These are phyloP conservation scores for Drosophila affinis DNA, from an alignment of 2,888 invertebrate genomes.

Conservation along the genomic window DNA sequence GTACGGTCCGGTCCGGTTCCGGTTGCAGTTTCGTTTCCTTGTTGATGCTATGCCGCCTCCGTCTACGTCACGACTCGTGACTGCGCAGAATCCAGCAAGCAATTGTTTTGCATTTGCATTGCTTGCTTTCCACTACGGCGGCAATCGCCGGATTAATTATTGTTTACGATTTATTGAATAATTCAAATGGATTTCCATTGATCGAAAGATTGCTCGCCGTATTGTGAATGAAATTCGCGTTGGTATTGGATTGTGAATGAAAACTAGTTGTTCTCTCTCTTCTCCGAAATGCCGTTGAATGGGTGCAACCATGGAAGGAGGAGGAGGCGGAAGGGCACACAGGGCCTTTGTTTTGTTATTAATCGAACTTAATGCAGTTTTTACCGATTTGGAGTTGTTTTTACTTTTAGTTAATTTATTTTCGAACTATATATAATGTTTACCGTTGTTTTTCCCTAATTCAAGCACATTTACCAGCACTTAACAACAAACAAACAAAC, in stretches of 20 bases:
- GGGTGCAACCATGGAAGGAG: neutral
- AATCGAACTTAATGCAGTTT: neutral
- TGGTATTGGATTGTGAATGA: neutral
- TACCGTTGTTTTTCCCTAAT: constrained; percentile 27
- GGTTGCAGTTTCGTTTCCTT: constrained; percentile 51
- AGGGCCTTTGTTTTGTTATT: neutral
- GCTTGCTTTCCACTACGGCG: constrained; percentile 14
- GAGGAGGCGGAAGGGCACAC: neutral
- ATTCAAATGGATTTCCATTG: constrained; percentile 28
- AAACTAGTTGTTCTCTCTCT: neutral
- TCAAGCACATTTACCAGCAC: constrained; percentile 25
- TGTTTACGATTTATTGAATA: constrained; percentile 47
- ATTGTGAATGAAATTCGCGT: constrained; percentile 8
- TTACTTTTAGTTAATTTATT: neutral
- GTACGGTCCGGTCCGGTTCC: constrained; percentile 30
- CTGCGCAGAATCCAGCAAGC: constrained; percentile 72
- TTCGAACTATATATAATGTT: constrained; percentile 24
- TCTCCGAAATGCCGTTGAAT: neutral
- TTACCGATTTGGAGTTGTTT: neutral
- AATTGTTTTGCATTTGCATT: constrained; percentile 51
- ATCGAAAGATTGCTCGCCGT: constrained; percentile 27
- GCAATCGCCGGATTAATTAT: constrained; percentile 9
- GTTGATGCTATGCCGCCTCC: constrained; percentile 58
- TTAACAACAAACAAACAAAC: constrained; percentile 77
- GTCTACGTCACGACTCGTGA: constrained; percentile 15